Conservation (phyloP, 2,888 invertebrate genomes). For the Sinopyrophorus schimmeli region DNA sequence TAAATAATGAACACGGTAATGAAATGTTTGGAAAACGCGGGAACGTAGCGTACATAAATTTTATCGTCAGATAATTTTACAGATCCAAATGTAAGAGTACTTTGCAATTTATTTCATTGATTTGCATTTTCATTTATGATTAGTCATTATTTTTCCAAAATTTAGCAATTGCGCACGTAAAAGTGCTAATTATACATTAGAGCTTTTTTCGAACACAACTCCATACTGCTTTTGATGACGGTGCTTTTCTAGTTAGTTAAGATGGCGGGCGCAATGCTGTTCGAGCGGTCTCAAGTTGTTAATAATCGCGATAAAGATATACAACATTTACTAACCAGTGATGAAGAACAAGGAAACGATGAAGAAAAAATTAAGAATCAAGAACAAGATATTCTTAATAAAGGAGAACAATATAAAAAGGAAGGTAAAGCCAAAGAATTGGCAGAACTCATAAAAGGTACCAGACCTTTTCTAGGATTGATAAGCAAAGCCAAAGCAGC, state of each 20-base stretch:
- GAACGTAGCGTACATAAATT: too few relatives aligned
- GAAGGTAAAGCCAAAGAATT: conserved; percentile 92
- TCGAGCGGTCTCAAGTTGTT: conserved; percentile 80
- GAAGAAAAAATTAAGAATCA: conserved; percentile 89
- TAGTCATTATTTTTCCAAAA: conserved; percentile 4
- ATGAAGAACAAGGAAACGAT: conserved; percentile 76
- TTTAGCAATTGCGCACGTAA: conserved; percentile 11
- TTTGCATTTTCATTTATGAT: conserved; percentile 11
- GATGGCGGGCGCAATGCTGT: conserved; percentile 91
- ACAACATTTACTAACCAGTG: conserved; percentile 73
- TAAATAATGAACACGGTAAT: too few relatives aligned
- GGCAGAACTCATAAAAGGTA: conserved; percentile 90
- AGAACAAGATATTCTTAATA: conserved; percentile 91
- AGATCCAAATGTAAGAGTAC: too few relatives aligned
- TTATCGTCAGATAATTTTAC: too few relatives aligned
- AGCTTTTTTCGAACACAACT: conserved; percentile 21
- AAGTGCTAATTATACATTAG: conserved; percentile 15
- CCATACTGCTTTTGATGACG: conserved; percentile 49
- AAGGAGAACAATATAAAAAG: conserved; percentile 90
- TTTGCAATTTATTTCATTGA: background rate
- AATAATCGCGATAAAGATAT: conserved; percentile 75
- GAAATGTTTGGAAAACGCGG: too few relatives aligned
- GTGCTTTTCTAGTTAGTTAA: conserved; percentile 56
- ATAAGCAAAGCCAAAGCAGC: conserved; percentile 99
- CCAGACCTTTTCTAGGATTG: conserved; percentile 90